phyloP scores from a whole-genome alignment of 2,888 invertebrate genomes.

The Azorinus chamasolen region DNA sequence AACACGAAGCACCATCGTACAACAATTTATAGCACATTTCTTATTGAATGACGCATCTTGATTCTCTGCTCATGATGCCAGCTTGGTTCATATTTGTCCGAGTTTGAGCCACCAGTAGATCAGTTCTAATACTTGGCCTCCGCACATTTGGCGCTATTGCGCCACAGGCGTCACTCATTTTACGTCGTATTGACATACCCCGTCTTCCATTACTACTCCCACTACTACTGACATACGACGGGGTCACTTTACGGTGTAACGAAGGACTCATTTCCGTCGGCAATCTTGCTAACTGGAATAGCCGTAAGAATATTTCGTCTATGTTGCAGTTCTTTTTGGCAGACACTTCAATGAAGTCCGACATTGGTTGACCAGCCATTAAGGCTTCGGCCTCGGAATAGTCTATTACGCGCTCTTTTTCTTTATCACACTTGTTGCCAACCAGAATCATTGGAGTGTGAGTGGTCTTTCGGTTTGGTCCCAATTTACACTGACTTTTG shows the following conservation, averaged over 20 bases:
- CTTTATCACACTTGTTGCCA: constrained; percentile 95
- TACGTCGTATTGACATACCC: constrained; percentile 92
- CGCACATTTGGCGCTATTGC: constrained; percentile 95
- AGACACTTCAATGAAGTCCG: constrained; percentile 94
- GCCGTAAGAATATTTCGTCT: constrained; percentile 94
- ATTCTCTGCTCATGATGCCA: constrained; percentile 51
- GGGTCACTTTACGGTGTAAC: constrained; percentile 93
- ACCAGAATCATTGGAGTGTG: constrained; percentile 94
- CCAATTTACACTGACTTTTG: constrained; percentile 86
- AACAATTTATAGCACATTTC: too few species aligned
- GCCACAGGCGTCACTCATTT: constrained; percentile 95
- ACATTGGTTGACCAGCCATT: constrained; percentile 92
- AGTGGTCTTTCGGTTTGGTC: constrained; percentile 85
- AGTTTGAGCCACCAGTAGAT: constrained; percentile 95
- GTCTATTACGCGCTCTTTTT: constrained; percentile 91
- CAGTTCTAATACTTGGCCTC: constrained; percentile 95
- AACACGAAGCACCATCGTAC: too few species aligned
- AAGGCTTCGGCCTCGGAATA: constrained; percentile 93
- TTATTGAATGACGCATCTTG: constrained; percentile 73
- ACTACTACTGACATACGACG: constrained; percentile 79
- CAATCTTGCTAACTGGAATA: constrained; percentile 93
- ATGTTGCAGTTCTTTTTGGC: constrained; percentile 93
- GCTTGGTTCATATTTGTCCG: constrained; percentile 64
- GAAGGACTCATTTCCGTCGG: constrained; percentile 95
- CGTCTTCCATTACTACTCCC: constrained; percentile 62